Conservation (phyloP, 2,797 vertebrate genomes). For the Sebastes nivosus region DNA sequence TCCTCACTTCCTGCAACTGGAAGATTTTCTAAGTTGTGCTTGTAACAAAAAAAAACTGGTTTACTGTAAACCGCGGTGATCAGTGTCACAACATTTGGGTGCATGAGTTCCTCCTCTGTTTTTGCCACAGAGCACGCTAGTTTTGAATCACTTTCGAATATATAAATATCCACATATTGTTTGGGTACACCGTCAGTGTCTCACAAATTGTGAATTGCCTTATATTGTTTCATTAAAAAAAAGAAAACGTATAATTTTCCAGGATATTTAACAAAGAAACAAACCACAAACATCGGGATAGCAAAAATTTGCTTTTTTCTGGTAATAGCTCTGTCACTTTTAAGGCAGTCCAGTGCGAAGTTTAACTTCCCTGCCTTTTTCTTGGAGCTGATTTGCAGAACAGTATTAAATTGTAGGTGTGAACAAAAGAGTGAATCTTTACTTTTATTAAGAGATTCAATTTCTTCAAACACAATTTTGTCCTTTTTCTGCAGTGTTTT, state of each 20-base stretch:
- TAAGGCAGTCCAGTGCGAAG: not conserved
- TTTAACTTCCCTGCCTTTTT: not conserved
- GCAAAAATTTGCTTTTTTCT: not conserved
- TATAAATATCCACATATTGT: not conserved
- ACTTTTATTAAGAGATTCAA: not conserved
- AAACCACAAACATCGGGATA: not conserved
- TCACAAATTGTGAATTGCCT: not conserved
- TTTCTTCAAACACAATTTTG: not conserved
- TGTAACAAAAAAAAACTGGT: not conserved
- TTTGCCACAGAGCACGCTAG: not conserved
- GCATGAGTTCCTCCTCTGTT: not conserved
- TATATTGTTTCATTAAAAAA: not conserved
- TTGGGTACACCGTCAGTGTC: not conserved
- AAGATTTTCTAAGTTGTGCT: not conserved
- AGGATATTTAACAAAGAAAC: not conserved
- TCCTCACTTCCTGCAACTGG: not conserved
- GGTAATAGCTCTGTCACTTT: not conserved
- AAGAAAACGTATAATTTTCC: not conserved
- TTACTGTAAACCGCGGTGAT: not conserved
- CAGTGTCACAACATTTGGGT: not conserved
- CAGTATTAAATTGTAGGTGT: not conserved
- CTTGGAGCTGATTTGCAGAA: not conserved
- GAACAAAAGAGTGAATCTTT: not conserved
- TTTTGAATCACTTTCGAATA: not conserved
- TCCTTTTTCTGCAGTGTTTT: not conserved